Evolutionary conservation across 2,888 invertebrate species (phyloP), one percentile per base, ranked within the genome.

Genomic region (Rotaria macrura): DNA sequence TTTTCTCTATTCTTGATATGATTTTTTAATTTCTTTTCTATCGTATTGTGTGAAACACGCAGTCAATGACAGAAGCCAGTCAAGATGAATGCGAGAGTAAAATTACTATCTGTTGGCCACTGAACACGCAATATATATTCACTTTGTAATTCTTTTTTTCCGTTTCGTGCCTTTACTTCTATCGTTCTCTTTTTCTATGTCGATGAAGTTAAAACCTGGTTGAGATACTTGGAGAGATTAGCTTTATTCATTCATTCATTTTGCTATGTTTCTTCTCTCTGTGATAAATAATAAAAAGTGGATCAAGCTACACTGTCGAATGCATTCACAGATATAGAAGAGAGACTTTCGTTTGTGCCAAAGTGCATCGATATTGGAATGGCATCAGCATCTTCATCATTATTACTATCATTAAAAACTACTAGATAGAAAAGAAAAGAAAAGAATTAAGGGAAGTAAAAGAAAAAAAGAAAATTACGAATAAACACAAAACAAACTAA

Each of bases 101-200:
- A 65, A 65, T 65, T 65, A 65, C 65, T 65, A 65, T 65, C 65
- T 65, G 65, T 65, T 65, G 65, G 5, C 38, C 34, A 65, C 25
- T 65, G 65, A 65, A 65, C 65, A 65, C 65, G 65, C 65, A 65
- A 65, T 38, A 65, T 65, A 57, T 57, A 57, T 57, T 29, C 55
- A 57, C n/a, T 57, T 12, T 57, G 6, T 65, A 65, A 65, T 34
- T 65, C 65, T 65, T 14, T 65, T 29, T 29, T 65, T 65, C 34
- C 65, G 29, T 65, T 34, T 65, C 65, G 20, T 65, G 34, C 65
- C 38, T 34, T 29, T 65, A 65, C 65, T 34, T 7, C 34, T 38
- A 34, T 65, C 14, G 14, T 54, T 54, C 54, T 54, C 25, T 20
- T 65, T 65, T 65, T 65, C 6, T 20, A 29, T 65, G 29, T 65